Conservation (phyloP, 2,113 vertebrate genomes). For the Pedionomus torquatus region DNA sequence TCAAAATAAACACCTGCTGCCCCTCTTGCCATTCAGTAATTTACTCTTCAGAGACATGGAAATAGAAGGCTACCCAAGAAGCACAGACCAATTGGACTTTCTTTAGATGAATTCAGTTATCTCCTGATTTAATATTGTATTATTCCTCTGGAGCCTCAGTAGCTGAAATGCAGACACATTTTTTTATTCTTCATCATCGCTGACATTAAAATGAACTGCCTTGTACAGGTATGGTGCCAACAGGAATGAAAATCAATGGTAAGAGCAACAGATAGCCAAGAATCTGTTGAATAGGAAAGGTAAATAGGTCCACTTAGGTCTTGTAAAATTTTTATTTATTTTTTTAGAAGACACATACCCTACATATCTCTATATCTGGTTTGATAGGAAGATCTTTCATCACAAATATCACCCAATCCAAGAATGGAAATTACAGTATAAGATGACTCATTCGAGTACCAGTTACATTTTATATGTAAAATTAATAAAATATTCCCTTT, state of each 20-base stretch:
- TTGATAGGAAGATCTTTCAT: background rate
- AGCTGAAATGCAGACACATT: background rate
- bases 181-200: background rate
- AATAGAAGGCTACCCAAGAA: background rate
- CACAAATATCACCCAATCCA: background rate
- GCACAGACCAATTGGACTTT: background rate
- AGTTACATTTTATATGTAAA: background rate
- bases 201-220: slow-evolving; percentile 32
- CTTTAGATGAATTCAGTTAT: background rate
- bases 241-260: slow-evolving; percentile 36
- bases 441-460: background rate
- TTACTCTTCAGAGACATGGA: background rate
- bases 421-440: background rate
- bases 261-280: slow-evolving; percentile 15
- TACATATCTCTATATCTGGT: background rate
- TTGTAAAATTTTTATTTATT: background rate
- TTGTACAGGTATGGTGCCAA: slow-evolving; percentile 10
- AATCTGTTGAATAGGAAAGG: slow-evolving; percentile 4
- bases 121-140: background rate
- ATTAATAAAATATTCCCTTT: background rate
- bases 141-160: background rate
- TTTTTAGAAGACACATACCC: background rate
- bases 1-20: background rate
- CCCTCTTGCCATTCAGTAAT: background rate
- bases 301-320: background rate